phyloP scores from a whole-genome alignment of 2,888 invertebrate genomes.

The Apodemia zela region DNA sequence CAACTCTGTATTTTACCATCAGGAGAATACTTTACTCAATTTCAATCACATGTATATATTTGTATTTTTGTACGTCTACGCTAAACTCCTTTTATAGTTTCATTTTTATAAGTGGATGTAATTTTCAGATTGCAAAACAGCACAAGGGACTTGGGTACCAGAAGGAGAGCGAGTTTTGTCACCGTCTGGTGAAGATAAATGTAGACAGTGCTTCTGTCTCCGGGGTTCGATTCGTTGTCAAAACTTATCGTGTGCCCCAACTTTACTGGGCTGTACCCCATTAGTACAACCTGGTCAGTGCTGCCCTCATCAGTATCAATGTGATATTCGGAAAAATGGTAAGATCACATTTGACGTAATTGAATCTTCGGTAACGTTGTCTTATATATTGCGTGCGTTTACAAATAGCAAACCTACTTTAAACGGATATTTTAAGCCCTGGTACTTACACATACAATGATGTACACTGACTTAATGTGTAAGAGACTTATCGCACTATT shows the following conservation, averaged over 20 bases:
- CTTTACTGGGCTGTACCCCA: constrained; percentile 87
- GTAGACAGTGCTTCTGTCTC: constrained; percentile 91
- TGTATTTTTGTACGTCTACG: too few species aligned
- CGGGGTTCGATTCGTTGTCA: constrained; percentile 87
- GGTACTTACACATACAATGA: too few species aligned
- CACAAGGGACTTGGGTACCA: constrained; percentile 79
- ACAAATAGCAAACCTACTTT: too few species aligned
- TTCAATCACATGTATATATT: too few species aligned
- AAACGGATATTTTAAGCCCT: too few species aligned
- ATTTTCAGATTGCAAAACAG: constrained; percentile 81
- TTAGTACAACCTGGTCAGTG: constrained; percentile 88
- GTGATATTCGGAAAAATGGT: constrained; percentile 64
- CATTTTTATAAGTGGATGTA: too few species aligned
- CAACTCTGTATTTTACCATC: too few species aligned
- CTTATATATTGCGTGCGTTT: too few species aligned
- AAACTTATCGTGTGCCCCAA: constrained; percentile 87
- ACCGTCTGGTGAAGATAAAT: constrained; percentile 77
- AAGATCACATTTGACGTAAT: not conserved
- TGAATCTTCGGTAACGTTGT: not conserved
- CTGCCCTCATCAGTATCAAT: constrained; percentile 91
- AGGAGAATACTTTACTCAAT: too few species aligned
- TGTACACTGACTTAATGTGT: too few species aligned
- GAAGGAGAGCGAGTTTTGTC: constrained; percentile 86
- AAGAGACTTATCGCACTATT: too few species aligned
- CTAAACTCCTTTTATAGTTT: too few species aligned